Percentiles rank a stretch among this genome's conserved stretches.
These are phyloP conservation scores for Pelobates cultripes DNA, from an alignment of 2,797 vertebrate genomes.

Conservation along the genomic window DNA sequence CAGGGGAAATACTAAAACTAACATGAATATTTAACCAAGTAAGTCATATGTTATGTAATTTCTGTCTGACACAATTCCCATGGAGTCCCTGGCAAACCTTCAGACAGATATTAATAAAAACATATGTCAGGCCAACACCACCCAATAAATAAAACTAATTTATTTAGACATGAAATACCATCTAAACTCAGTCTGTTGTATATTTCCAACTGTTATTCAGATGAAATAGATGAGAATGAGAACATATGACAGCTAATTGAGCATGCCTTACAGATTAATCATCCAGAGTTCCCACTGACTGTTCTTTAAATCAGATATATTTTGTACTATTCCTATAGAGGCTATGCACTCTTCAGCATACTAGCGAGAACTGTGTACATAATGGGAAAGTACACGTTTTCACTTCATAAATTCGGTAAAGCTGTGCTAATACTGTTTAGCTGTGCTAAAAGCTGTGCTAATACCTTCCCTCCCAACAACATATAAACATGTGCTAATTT, in stretches of 20 bases:
- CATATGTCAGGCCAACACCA: constrained; percentile 46
- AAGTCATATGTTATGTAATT: constrained; percentile 50
- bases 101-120: constrained; percentile 47
- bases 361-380: no score
- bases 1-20: constrained; percentile 1
- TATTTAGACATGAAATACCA: constrained; percentile 48
- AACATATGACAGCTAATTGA: constrained; percentile 43
- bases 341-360: no score
- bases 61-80: constrained; percentile 51
- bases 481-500: no score
- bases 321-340: no score
- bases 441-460: no score
- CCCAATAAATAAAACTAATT: constrained; percentile 51
- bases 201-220: constrained; percentile 47
- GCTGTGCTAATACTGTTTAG: no score
- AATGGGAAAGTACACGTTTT: no score
- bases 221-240: constrained; percentile 19
- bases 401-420: no score
- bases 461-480: no score
- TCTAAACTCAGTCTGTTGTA: constrained; percentile 44
- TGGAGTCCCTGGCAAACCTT: constrained; percentile 41
- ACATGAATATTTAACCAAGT: constrained; percentile 38
- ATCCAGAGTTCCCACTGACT: not conserved
- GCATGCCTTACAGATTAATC: constrained; percentile 31
- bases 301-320: not conserved